Evolutionary conservation across 2,888 invertebrate species (phyloP), one percentile per base, ranked within the genome.

Genomic region (Pandemis corylana): DNA sequence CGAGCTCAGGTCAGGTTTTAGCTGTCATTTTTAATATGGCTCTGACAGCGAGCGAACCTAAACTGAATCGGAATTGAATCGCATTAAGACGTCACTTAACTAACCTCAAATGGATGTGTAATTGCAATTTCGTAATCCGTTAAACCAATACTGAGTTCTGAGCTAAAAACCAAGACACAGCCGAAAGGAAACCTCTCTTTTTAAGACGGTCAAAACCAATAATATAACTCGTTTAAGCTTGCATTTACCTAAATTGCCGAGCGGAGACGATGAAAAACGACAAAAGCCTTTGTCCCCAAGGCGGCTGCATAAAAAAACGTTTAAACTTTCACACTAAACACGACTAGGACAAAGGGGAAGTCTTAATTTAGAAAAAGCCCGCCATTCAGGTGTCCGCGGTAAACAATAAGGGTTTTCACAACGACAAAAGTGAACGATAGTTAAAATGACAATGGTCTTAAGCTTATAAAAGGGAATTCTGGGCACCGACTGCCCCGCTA

Each of bases 361-460:
- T 41, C 66, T 66, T 66, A 66, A 66, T 51, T 66, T 51, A 44
- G 51, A 66, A 66, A 66, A 66, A 66, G 51, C 66, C 51, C n/a
- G 66, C 51, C 66, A 66, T 66, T 66, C 66, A 66, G 66, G 66
- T 66, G 66, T 36, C 61, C 36, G 61, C 28, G 49, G 49, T 36
- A 51, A 51, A 51, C 49, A 66, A 61, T 61, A 61, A 66, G 66
- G 36, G 51, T 36, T 20, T 66, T 66, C 51, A 66, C 65, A 13
- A 7, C 62, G n/a, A 51, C 66, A 51, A 41, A 51, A 63, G 63
- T 63, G 63, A 46, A 28, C 36, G 49, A 66, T 51, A 66, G n/a
- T 62, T 62, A 36, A 41, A 62, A 10, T 9, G 12, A 62, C 28
- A 15, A 56, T 56, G 15, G 53, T 15, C 28, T 49, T 5, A 12